Evolutionary conservation across 2,888 invertebrate species (phyloP).

Genomic region (Drosophila algonquin): DNA sequence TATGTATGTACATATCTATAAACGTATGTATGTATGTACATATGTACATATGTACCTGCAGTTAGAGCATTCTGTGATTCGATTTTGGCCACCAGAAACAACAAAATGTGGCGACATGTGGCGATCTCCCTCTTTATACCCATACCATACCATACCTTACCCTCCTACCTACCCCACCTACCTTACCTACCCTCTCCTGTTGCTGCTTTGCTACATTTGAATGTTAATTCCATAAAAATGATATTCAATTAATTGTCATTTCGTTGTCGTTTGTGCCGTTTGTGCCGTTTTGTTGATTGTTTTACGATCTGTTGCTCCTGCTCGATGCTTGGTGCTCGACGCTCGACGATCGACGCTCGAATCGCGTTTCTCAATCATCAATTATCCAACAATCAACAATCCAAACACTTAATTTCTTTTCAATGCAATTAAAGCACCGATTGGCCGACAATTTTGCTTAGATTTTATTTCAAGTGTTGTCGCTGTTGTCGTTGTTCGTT

Average conservation of each 20-base stretch:
- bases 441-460: conserved; percentile 50
- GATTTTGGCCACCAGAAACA: background rate
- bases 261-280: conserved; percentile 53
- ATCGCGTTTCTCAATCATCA: conserved; percentile 57
- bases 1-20: too few species aligned
- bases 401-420: conserved; percentile 62
- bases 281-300: conserved; percentile 61
- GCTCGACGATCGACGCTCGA: conserved; percentile 1
- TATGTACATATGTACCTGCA: background rate
- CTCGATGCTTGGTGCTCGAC: too few species aligned
- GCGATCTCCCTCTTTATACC: too few species aligned
- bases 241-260: conserved; percentile 73
- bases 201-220: conserved; percentile 31
- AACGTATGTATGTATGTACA: too few species aligned
- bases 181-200: background rate
- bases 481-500: too few species aligned
- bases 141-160: too few species aligned
- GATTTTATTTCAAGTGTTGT: conserved; percentile 28
- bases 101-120: background rate
- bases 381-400: conserved; percentile 57
- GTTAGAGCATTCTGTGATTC: background rate
- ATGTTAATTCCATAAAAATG: conserved; percentile 54
- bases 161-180: background rate
- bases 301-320: conserved; percentile 32
- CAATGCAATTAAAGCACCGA: conserved; percentile 64